Conservation (phyloP, 1,140 invertebrate genomes). For the Achroia grisella region DNA sequence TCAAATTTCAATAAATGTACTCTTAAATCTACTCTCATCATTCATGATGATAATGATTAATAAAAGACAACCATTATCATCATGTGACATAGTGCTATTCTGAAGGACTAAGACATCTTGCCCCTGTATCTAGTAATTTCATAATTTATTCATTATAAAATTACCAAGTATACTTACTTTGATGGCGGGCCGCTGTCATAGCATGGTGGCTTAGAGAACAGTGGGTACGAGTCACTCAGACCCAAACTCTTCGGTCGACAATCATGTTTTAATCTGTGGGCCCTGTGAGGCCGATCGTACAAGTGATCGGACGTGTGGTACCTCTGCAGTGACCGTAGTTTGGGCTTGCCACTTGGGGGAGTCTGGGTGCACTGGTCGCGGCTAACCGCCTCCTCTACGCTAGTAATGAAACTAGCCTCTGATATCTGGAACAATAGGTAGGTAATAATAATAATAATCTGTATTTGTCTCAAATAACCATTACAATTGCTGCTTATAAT, state of each 20-base stretch:
- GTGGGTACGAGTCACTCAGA: slow-evolving; percentile 46
- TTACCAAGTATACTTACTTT: slow-evolving; percentile 53
- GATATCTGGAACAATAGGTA: slow-evolving; percentile 46
- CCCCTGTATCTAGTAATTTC: too few species aligned
- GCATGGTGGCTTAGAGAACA: slow-evolving; percentile 48
- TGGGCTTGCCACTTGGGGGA: slow-evolving; percentile 45
- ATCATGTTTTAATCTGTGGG: slow-evolving; percentile 32
- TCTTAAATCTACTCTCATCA: too few species aligned
- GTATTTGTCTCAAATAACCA: too few species aligned
- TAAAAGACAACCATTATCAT: too few species aligned
- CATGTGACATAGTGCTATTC: too few species aligned
- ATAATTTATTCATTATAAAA: too few species aligned
- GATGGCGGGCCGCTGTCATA: slow-evolving; percentile 42
- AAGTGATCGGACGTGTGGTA: slow-evolving; percentile 63
- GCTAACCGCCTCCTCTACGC: slow-evolving; percentile 43
- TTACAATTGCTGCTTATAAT: too few species aligned
- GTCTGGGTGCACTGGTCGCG: slow-evolving; percentile 65
- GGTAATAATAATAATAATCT: too few species aligned
- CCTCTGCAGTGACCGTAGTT: slow-evolving; percentile 52
- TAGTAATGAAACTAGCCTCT: slow-evolving; percentile 62
- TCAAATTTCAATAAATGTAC: too few species aligned
- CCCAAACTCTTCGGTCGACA: slow-evolving; percentile 46
- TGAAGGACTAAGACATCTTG: too few species aligned
- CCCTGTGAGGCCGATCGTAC: slow-evolving; percentile 42
- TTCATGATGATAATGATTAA: too few species aligned